Evolutionary conservation across 2,797 vertebrate genomes (phyloP).

Genomic region (Eleutherodactylus coqui): DNA sequence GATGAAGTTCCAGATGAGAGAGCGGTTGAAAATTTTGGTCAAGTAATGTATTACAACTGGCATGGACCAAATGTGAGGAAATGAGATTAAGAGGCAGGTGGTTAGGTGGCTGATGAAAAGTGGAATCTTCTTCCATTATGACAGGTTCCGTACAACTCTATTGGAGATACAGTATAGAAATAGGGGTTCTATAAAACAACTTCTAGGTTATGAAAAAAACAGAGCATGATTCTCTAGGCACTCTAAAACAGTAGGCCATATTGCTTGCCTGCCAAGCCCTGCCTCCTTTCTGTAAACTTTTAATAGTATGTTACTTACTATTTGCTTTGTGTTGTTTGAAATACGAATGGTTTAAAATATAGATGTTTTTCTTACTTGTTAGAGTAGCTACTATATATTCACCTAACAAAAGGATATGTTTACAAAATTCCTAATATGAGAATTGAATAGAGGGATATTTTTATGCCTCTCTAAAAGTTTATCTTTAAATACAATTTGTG

Average conservation of each 20-base stretch:
- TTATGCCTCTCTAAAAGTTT: conserved; percentile 40
- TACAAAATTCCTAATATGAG: conserved; percentile 13
- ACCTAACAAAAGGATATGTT: conserved; percentile 7
- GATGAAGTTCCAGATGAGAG: too few species aligned
- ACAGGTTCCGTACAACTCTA: too few species aligned
- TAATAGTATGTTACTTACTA: too few species aligned
- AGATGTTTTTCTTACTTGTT: neutral
- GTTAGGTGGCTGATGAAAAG: too few species aligned
- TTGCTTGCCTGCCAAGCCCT: neutral
- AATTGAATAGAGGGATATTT: neutral
- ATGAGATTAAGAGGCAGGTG: too few species aligned
- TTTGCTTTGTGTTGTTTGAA: neutral
- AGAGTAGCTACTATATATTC: neutral
- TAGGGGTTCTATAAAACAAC: too few species aligned
- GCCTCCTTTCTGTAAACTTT: neutral
- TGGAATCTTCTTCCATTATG: too few species aligned
- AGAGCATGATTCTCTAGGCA: neutral
- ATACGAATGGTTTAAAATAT: neutral
- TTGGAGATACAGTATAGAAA: too few species aligned
- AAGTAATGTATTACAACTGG: too few species aligned
- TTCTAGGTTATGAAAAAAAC: neutral
- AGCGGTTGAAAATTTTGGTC: too few species aligned
- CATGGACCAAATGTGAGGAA: too few species aligned
- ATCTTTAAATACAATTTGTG: conserved; percentile 66
- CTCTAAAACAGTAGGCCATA: neutral